Base-by-base conservation (phyloP, 2,113 vertebrate species). In the Pardalotus punctatus region DNA sequence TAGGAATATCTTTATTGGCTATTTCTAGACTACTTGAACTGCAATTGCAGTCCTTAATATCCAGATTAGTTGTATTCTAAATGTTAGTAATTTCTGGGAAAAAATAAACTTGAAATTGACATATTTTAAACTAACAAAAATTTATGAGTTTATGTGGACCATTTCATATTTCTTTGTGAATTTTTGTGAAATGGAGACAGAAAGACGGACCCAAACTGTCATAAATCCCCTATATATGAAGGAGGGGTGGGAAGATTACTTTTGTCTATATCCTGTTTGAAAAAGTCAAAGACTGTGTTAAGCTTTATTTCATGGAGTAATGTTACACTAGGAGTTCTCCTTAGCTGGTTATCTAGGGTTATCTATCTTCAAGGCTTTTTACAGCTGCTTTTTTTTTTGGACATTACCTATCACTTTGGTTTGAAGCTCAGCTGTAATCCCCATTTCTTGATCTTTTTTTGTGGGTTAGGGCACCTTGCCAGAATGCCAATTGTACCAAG, bases 381-480 rank as follows among this genome's bases (percentile, higher is more conserved):
- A 38, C 1, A n/a, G 11, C 9, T 42, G 12, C 7, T 42, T 2
- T 3, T 40, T 3, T 40, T 86, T 65, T 84, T 22, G 2, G 7
- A 40, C 31, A 8, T 48, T 13, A 48, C 4, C 4, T 61, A 33
- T 7, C 9, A 35, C 3, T 58, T 18, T 27, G 22, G 5, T 61
- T 54, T 61, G 43, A 10, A 65, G 4, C 8, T 70, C 11, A 25
- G 5, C 1, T 51, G 21, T 43, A 60, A 38, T 51, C 5, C 5
- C 10, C 5, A 22, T 42, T 13, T 53, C 45, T 57, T 81, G 11
- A n/a, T 10, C 0, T 2, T 17, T 14, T 58, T 79, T 16, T 60
- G 10, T 42, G 9, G 4, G 2, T 1, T 36, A 18, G 14, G 2
- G 2, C 13, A 4, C 5, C 61, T 13, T 42, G 3, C 3, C 36